phyloP scores from a whole-genome alignment of 2,797 vertebrate species.

The Anguilla megastoma region DNA sequence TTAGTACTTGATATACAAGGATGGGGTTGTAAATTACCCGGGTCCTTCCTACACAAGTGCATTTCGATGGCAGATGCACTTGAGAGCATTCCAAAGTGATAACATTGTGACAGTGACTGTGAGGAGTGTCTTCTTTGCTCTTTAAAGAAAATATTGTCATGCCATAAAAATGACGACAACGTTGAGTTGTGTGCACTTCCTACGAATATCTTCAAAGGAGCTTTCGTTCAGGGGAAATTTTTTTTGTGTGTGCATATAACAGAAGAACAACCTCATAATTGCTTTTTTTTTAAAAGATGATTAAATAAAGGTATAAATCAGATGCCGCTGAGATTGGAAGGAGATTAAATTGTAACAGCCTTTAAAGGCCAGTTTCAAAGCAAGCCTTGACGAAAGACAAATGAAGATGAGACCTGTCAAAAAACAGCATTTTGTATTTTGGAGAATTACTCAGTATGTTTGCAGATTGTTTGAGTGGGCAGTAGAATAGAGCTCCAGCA shows the following conservation, averaged over 20 bases:
- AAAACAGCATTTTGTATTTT: slow-evolving; percentile 50
- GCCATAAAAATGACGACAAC: slow-evolving; percentile 55
- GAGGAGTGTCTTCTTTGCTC: slow-evolving; percentile 55
- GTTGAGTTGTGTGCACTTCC: slow-evolving; percentile 57
- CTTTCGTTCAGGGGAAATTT: slow-evolving; percentile 44
- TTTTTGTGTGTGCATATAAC: slow-evolving; percentile 41
- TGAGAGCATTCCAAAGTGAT: slow-evolving; percentile 47
- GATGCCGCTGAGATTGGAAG: slow-evolving; percentile 40
- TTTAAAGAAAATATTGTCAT: slow-evolving; percentile 61
- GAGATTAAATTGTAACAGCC: slow-evolving; percentile 45
- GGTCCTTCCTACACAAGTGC: slow-evolving; percentile 50
- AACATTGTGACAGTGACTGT: slow-evolving; percentile 51
- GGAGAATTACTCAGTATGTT: slow-evolving; percentile 51
- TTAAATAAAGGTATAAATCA: slow-evolving; percentile 54
- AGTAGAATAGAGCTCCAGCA: slow-evolving; percentile 43
- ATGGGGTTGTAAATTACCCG: slow-evolving; percentile 46
- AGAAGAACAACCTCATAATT: slow-evolving; percentile 49
- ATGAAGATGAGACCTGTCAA: slow-evolving; percentile 41
- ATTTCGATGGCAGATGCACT: slow-evolving; percentile 47
- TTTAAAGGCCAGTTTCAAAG: slow-evolving; percentile 48
- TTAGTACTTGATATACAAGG: slow-evolving; percentile 25
- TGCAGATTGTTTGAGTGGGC: slow-evolving; percentile 24
- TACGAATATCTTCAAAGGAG: slow-evolving; percentile 63
- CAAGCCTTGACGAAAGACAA: slow-evolving; percentile 45
- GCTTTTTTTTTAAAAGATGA: slow-evolving; percentile 55